Percentiles rank a stretch among this genome's conserved stretches.
phyloP scores from a whole-genome alignment of 2,113 vertebrate species.

The Holacanthus passer region DNA sequence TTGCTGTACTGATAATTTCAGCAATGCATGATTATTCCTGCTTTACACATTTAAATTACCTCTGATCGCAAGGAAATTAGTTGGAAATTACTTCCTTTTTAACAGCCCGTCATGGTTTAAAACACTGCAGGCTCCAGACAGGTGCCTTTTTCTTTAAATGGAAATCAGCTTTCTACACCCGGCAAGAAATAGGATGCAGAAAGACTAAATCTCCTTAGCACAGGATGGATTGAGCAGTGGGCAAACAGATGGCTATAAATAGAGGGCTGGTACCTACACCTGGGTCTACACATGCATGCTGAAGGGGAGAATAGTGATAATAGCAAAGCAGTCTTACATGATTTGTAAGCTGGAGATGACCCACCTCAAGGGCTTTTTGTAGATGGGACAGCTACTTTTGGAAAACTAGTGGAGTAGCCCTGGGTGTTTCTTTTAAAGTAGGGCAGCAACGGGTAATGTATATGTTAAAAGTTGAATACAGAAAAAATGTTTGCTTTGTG shows the following conservation, averaged over 20 bases:
- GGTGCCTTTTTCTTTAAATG: constrained; percentile 62
- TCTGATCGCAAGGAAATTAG: not conserved
- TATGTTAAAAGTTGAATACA: not conserved
- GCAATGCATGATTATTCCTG: not conserved
- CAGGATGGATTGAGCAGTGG: constrained; percentile 30
- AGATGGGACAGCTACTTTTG: constrained; percentile 16
- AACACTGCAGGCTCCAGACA: not conserved
- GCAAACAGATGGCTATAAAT: constrained; percentile 70
- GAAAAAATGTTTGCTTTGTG: not conserved
- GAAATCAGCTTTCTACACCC: constrained; percentile 54
- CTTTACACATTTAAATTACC: not conserved
- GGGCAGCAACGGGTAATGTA: not conserved
- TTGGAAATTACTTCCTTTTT: not conserved
- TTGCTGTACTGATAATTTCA: not conserved
- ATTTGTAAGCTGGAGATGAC: constrained; percentile 49
- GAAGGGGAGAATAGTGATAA: not conserved
- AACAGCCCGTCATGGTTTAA: not conserved
- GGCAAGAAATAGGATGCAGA: constrained; percentile 21
- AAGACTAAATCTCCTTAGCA: constrained; percentile 67
- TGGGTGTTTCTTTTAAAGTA: constrained; percentile 45
- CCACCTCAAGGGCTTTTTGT: not conserved
- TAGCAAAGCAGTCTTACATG: constrained; percentile 3
- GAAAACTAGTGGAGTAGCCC: constrained; percentile 12
- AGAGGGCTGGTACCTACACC: constrained; percentile 49
- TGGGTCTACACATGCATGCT: constrained; percentile 32